Evolutionary conservation across 2,113 vertebrate genomes (phyloP).

Genomic region (Prionailurus viverrinus): DNA sequence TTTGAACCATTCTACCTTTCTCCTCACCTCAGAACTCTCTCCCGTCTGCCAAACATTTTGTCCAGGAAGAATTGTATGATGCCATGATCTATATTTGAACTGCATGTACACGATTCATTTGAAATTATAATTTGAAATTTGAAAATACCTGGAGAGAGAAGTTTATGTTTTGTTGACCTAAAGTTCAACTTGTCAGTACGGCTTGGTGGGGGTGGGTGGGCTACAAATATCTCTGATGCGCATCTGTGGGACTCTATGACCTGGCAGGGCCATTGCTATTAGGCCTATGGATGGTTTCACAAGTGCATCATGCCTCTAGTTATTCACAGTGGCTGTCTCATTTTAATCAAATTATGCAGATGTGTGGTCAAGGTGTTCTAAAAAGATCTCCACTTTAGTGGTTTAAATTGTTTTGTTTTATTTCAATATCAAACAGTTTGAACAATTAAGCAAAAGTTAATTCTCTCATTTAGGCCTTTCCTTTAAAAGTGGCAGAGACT

Average conservation of each 20-base stretch:
- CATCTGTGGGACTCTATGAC: neutral
- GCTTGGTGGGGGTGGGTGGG: rapidly evolving
- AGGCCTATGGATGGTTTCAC: neutral
- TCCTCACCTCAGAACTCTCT: neutral
- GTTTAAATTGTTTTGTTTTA: neutral
- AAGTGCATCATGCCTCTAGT: neutral
- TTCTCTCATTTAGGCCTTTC: neutral
- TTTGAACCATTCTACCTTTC: neutral
- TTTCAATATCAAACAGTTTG: neutral
- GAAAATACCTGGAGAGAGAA: neutral
- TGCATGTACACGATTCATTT: neutral
- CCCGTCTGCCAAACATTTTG: neutral
- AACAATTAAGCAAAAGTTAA: neutral
- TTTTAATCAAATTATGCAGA: neutral
- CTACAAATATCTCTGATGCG: neutral
- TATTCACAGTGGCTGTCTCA: neutral
- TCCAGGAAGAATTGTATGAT: neutral
- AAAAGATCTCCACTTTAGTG: neutral
- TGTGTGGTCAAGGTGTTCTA: neutral
- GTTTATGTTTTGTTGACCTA: neutral
- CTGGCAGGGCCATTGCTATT: rapidly evolving
- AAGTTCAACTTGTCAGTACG: neutral
- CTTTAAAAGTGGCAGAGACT: conserved; percentile 18
- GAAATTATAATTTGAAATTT: neutral
- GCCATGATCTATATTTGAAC: neutral